phyloP scores from a whole-genome alignment of 1,140 invertebrate species.

The Chymomyza costata region DNA sequence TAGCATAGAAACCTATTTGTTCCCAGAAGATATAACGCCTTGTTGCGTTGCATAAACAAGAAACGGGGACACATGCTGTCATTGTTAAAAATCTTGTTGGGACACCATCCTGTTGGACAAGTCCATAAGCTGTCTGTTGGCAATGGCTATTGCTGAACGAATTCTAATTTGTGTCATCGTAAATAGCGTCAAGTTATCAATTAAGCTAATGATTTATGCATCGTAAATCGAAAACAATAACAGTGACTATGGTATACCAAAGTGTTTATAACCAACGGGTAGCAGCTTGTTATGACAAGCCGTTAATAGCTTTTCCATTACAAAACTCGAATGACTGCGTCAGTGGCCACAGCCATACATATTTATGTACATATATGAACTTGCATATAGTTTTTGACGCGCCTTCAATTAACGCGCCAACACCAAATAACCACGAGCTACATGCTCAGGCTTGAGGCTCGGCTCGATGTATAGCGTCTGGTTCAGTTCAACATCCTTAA shows the following conservation, averaged over 20 bases:
- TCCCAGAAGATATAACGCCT: too few relatives aligned
- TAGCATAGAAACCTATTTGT: too few relatives aligned
- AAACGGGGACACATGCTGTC: too few relatives aligned
- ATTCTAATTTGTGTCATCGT: slow-evolving; percentile 72
- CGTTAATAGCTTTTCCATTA: slow-evolving; percentile 64
- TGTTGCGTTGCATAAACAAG: neutral
- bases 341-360: neutral
- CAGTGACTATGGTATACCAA: slow-evolving; percentile 15
- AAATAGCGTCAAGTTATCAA: slow-evolving; percentile 70
- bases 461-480: neutral
- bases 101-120: too few relatives aligned
- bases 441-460: slow-evolving; percentile 19
- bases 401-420: slow-evolving; percentile 64
- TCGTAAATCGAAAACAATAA: slow-evolving; percentile 69
- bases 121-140: slow-evolving; percentile 56
- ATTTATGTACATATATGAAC: too few relatives aligned
- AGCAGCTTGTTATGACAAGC: slow-evolving; percentile 56
- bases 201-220: slow-evolving; percentile 68
- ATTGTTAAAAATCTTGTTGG: too few relatives aligned
- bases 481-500: slow-evolving; percentile 49
- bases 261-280: slow-evolving; percentile 3
- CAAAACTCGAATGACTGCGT: slow-evolving; percentile 4
- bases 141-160: slow-evolving; percentile 32
- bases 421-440: slow-evolving; percentile 60
- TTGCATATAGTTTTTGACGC: neutral